These are phyloP conservation scores for Narcine bancroftii DNA, from an alignment of 2,113 vertebrate genomes.

Conservation along the genomic window DNA sequence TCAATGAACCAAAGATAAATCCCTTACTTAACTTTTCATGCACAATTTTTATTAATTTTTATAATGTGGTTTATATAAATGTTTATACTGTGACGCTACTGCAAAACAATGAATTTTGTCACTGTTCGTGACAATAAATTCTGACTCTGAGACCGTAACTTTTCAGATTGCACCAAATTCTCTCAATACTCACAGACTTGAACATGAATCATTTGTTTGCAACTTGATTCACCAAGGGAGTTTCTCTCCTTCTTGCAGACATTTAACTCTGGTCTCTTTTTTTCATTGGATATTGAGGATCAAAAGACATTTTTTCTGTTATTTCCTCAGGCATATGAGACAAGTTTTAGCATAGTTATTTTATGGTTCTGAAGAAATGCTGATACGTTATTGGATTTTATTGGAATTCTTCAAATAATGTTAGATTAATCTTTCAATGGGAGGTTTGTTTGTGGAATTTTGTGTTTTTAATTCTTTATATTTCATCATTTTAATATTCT, in stretches of 20 bases:
- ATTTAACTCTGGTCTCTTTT: slow-evolving; percentile 97
- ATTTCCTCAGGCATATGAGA: slow-evolving; percentile 88
- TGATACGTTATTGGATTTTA: neutral
- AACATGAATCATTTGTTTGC: neutral
- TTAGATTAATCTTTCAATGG: neutral
- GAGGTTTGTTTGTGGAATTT: neutral
- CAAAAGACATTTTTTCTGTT: slow-evolving; percentile 87
- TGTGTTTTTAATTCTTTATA: neutral
- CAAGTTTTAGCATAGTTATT: neutral
- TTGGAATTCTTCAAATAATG: neutral
- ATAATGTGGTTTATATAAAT: too few species aligned
- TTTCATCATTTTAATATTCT: neutral
- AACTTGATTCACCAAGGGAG: neutral
- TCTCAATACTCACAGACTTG: neutral
- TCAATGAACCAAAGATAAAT: too few species aligned
- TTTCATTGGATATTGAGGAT: slow-evolving; percentile 90
- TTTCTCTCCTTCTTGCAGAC: slow-evolving; percentile 80
- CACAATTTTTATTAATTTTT: too few species aligned
- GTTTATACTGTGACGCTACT: too few species aligned
- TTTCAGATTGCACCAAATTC: too few species aligned
- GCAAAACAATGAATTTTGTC: too few species aligned
- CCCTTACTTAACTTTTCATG: too few species aligned
- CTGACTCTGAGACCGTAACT: neutral
- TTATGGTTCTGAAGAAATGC: neutral
- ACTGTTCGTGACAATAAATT: too few species aligned